These are phyloP conservation scores for Zapornia atra DNA, from an alignment of 2,113 vertebrate genomes.

Conservation along the genomic window DNA sequence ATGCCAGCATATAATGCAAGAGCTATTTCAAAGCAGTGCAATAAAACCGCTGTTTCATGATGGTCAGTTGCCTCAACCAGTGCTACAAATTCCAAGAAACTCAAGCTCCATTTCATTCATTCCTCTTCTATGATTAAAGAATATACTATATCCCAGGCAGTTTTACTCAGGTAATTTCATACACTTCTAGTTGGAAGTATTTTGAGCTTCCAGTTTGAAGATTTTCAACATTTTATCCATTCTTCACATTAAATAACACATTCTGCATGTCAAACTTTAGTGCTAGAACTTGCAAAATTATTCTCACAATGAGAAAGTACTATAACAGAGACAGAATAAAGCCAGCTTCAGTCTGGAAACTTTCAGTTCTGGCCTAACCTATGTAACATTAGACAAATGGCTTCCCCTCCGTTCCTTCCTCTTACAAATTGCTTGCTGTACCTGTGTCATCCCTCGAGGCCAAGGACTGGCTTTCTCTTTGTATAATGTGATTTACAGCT, in stretches of 20 bases:
- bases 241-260: neutral
- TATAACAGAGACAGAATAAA: neutral
- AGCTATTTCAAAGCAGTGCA: neutral
- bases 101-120: neutral
- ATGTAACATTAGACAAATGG: neutral
- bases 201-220: neutral
- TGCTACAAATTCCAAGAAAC: neutral
- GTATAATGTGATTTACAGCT: conserved; percentile 52
- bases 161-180: neutral
- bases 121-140: neutral
- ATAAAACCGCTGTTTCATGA: neutral
- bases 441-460: conserved; percentile 41
- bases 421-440: conserved; percentile 40
- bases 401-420: neutral
- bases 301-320: neutral
- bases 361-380: neutral
- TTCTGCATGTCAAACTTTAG: neutral
- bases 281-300: neutral
- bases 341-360: neutral
- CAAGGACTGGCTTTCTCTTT: conserved; percentile 5
- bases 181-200: neutral
- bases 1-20: neutral
- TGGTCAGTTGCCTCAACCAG: neutral
- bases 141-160: neutral
- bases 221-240: neutral